Percentiles rank a stretch among this genome's conserved stretches.
These are phyloP conservation scores for Phengaris arion DNA, from an alignment of 2,888 invertebrate genomes.

Conservation along the genomic window DNA sequence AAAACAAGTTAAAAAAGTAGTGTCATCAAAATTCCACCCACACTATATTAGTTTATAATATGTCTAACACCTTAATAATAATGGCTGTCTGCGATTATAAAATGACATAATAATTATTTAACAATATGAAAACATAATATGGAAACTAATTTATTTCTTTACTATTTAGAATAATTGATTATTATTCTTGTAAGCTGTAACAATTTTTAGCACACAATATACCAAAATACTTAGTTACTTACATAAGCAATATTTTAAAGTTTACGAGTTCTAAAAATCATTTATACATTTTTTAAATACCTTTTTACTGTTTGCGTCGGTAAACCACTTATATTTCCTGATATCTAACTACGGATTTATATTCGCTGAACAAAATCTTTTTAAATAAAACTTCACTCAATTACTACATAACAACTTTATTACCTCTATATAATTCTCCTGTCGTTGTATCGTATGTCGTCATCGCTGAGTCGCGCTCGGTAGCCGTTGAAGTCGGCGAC, in stretches of 20 bases:
- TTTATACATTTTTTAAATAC: too few relatives aligned
- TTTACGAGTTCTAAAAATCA: too few relatives aligned
- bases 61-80: not conserved
- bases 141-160: not conserved
- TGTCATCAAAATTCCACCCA: not conserved
- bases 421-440: constrained; percentile 55
- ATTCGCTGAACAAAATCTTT: not conserved
- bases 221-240: too few relatives aligned
- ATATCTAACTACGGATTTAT: not conserved
- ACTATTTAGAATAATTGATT: not conserved
- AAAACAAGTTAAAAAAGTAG: not conserved
- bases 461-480: constrained; percentile 50
- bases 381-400: not conserved
- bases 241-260: too few relatives aligned
- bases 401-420: constrained; percentile 23
- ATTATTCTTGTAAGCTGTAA: too few relatives aligned
- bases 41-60: not conserved
- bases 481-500: constrained; percentile 82
- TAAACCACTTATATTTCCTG: too few relatives aligned
- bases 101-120: not conserved
- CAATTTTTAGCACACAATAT: not conserved
- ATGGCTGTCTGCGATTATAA: not conserved
- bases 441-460: constrained; percentile 63
- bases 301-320: too few relatives aligned
- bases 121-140: not conserved